Conservation (phyloP, 2,113 vertebrate species). For the Dolichallabes microphthalmus region DNA sequence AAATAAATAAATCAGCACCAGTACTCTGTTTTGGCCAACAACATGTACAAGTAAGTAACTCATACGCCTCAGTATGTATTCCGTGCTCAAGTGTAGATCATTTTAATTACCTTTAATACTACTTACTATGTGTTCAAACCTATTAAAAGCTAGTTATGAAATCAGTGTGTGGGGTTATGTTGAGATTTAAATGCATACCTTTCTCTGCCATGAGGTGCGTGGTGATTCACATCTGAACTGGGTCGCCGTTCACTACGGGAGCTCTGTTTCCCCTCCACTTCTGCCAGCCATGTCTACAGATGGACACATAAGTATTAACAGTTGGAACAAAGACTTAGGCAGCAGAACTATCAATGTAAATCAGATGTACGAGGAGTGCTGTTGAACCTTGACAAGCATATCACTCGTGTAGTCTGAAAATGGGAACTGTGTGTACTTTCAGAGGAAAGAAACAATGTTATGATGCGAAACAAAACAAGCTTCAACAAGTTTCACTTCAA, state of each 20-base stretch:
- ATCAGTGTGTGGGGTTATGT: neutral
- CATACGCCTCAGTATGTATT: too few relatives aligned
- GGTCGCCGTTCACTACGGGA: conserved; percentile 86
- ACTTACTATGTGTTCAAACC: neutral
- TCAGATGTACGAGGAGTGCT: neutral
- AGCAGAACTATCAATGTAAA: neutral
- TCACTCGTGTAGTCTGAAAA: neutral
- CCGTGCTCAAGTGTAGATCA: neutral
- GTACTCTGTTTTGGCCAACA: too few relatives aligned
- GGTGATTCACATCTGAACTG: conserved; percentile 96
- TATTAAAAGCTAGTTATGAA: neutral
- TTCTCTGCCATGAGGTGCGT: conserved; percentile 93
- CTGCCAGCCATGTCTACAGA: conserved; percentile 83
- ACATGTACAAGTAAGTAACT: too few relatives aligned
- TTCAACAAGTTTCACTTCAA: too few relatives aligned
- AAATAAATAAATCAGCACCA: too few relatives aligned
- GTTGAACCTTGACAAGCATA: neutral
- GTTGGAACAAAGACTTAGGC: neutral
- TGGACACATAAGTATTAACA: neutral
- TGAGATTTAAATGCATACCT: conserved; percentile 71
- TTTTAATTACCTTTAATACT: neutral
- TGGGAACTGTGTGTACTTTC: neutral
- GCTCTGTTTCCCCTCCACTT: conserved; percentile 94
- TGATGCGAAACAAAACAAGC: neutral
- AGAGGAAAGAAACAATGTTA: neutral